Conservation (phyloP, 2,113 vertebrate genomes). For the Isurus oxyrinchus region DNA sequence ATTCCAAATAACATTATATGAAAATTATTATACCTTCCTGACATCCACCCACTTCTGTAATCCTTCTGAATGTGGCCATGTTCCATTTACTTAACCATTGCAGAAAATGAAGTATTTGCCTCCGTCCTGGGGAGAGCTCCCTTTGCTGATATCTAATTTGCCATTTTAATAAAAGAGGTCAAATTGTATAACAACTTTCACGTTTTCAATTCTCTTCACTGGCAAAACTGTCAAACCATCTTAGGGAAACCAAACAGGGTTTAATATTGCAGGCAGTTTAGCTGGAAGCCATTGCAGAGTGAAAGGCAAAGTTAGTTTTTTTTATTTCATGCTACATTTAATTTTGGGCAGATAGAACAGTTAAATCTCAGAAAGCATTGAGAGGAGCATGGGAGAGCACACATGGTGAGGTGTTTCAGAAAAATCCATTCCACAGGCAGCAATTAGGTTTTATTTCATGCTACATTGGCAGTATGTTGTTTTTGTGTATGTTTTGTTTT, state of each 20-base stretch:
- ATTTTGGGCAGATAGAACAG: conserved; percentile 44
- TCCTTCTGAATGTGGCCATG: neutral
- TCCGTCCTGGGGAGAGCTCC: neutral
- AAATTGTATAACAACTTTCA: neutral
- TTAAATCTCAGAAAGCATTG: conserved; percentile 45
- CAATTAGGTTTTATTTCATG: conserved; percentile 49
- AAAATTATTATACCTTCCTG: neutral
- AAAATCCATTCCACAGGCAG: conserved; percentile 41
- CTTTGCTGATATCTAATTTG: neutral
- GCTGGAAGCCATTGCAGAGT: neutral
- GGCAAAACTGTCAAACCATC: conserved; percentile 1
- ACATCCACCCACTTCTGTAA: neutral
- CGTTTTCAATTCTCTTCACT: neutral
- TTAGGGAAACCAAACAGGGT: neutral
- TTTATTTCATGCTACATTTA: conserved; percentile 49
- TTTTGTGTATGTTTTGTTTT: neutral
- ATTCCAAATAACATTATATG: too few relatives aligned
- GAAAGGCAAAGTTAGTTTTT: conserved; percentile 43
- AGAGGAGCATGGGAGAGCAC: conserved; percentile 40
- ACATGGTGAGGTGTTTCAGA: conserved; percentile 45
- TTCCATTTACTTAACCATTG: neutral
- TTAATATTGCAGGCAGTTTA: neutral
- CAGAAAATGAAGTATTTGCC: neutral
- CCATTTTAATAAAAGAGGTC: neutral
- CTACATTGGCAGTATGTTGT: conserved; percentile 41